Percentiles rank a stretch among this genome's conserved stretches.
Evolutionary conservation across 2,113 vertebrate genomes (phyloP).

Genomic region (Trichechus manatus): DNA sequence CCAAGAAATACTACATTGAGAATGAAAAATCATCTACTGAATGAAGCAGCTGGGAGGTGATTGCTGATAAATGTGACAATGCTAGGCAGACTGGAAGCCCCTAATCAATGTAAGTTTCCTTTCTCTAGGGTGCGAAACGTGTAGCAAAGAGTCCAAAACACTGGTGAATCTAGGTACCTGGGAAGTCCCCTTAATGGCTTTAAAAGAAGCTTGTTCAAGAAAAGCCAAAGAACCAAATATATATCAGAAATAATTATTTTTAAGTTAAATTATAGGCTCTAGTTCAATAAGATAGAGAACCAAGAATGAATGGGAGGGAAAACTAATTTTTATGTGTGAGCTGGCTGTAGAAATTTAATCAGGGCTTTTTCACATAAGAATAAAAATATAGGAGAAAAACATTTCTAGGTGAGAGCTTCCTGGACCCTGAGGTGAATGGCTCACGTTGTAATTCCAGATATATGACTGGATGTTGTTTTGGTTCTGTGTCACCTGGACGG

Average conservation of each 20-base stretch:
- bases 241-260: neutral
- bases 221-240: neutral
- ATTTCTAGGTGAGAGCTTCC: neutral
- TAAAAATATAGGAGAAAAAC: neutral
- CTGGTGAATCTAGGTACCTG: neutral
- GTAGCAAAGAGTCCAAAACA: neutral
- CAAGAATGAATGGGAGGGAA: neutral
- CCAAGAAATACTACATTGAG: neutral
- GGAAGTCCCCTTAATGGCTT: neutral
- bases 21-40: neutral
- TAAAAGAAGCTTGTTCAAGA: slow-evolving; percentile 17
- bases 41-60: neutral
- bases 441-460: neutral
- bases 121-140: neutral
- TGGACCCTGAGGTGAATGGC: neutral
- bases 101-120: neutral
- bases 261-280: slow-evolving; percentile 19
- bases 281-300: neutral
- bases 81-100: neutral
- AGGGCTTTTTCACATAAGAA: slow-evolving; percentile 36
- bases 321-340: rapidly evolving
- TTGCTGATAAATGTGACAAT: neutral
- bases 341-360: neutral
- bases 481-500: slow-evolving; percentile 3
- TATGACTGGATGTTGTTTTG: neutral